Base-by-base conservation (phyloP, 2,797 vertebrate species). In the Tadarida brasiliensis region DNA sequence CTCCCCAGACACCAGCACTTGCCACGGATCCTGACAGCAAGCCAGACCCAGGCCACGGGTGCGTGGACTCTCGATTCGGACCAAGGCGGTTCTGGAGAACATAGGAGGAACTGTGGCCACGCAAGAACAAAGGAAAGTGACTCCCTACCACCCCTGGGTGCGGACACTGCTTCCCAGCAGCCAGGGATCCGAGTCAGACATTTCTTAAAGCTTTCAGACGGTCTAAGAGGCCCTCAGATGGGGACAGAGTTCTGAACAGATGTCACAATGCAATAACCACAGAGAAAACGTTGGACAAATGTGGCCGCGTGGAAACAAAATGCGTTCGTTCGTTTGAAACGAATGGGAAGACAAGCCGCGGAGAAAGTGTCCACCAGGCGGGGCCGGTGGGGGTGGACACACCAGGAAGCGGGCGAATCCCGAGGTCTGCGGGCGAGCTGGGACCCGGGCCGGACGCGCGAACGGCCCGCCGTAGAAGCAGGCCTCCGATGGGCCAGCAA, bases 21-120 rank as follows among this genome's bases (percentile, higher is more conserved):
- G 1, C 8, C 11, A 0, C 3, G 19, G 39, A 57, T 35, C 35
- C 67, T 6, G 10, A 3, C 35, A 15, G n/a, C 0, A 33, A 54
- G 14, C 51, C 2, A 47, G 56, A 19, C n/a, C 14, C 1, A 67
- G 30, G 26, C 14, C 9, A 2, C 2, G 10, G 6, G 7, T 14
- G 5, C 1, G 16, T 1, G 22, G 56, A 28, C 5, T 9, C 24
- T 28, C 15, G 35, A 28, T 20, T 28, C 17, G 61, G 33, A 35
- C 61, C 16, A n/a, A 70, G 28, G 3, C 3, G 4, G 33, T 28
- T 47, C 59, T 20, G 87, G 19, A 20, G 65, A 22, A 2, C 33
- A 20, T 0, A 6, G 59, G 26, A 19, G 51, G 74, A n/a, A 12
- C n/a, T 6, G 15, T 0, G 11, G n/a, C 54, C 67, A n/a, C n/a